Evolutionary conservation across 2,113 vertebrate genomes (phyloP).

Genomic region (Salvelinus fontinalis): DNA sequence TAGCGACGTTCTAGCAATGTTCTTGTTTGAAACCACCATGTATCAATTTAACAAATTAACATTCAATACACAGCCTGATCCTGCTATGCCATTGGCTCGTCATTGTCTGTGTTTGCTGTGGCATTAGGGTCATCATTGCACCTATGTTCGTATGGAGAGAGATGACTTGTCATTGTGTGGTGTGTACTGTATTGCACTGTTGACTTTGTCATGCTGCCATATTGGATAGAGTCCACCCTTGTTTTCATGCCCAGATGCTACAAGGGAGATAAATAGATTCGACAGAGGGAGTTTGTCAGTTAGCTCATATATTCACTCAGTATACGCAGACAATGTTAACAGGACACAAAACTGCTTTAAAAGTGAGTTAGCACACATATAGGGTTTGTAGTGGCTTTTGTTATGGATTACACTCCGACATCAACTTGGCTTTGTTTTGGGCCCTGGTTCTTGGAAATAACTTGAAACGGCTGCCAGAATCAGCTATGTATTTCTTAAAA

Average conservation of each 20-base stretch:
- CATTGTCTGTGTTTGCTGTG: slow-evolving; percentile 39
- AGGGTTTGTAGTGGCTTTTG: slow-evolving; percentile 38
- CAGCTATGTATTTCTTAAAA: slow-evolving; percentile 56
- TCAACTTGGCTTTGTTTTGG: slow-evolving; percentile 61
- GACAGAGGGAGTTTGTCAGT: slow-evolving; percentile 61
- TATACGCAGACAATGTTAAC: slow-evolving; percentile 50
- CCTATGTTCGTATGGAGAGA: slow-evolving; percentile 40
- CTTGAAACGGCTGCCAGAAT: slow-evolving; percentile 56
- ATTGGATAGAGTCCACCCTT: slow-evolving; percentile 65
- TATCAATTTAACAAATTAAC: too few species aligned
- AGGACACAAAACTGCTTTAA: slow-evolving; percentile 64
- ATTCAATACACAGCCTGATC: neutral
- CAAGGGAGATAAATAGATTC: slow-evolving; percentile 70
- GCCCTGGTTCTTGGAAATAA: slow-evolving; percentile 58
- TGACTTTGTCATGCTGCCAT: slow-evolving; percentile 68
- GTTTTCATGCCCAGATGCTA: slow-evolving; percentile 68
- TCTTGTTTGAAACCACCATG: too few species aligned
- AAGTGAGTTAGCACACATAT: slow-evolving; percentile 50
- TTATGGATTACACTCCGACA: slow-evolving; percentile 66
- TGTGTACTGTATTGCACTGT: slow-evolving; percentile 47
- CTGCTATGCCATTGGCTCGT: slow-evolving; percentile 23
- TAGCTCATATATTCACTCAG: slow-evolving; percentile 56
- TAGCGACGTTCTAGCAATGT: too few species aligned
- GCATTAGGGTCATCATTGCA: slow-evolving; percentile 42
- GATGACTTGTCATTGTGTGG: slow-evolving; percentile 49